Base-by-base conservation (phyloP, 2,797 vertebrate species). In the Spondyliosoma cantharus region DNA sequence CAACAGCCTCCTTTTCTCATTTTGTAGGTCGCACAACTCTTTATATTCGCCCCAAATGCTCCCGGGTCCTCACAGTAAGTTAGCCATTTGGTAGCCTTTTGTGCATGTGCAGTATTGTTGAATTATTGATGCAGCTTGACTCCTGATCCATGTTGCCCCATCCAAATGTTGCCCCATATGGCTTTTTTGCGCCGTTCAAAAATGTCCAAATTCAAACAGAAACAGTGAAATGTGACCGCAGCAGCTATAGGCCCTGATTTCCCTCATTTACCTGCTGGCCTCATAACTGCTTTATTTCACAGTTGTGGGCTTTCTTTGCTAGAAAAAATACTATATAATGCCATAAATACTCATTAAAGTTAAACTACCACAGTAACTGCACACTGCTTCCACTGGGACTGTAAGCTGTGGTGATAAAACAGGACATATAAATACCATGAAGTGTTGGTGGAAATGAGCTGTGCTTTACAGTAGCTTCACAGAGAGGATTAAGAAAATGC, bases 21-120 rank as follows among this genome's bases (percentile, higher is more conserved):
- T 74, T 79, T 75, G 32, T 62, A 64, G 81, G 52, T 74, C 69
- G 78, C 54, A 37, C 71, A 88, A 81, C 73, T 86, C 80, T 75
- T 43, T 57, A 4, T 45, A 2, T 42, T 80, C 45, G 7, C 22
- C 76, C 48, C 15, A 15, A 68, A 50, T 13, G 66, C 70, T 25
- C 25, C 48, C 42, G 22, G 43, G 4, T 74, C 48, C 24, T 68
- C 65, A 49, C 70, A 81, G 86, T 82, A 78, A 89, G 79, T 88
- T 54, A 3, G 42, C 63, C 52, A 19, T 6, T 20, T 13, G n/a
- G 48, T 29, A 24, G 69, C 70, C 46, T 54, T 81, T 81, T 88
- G 81, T 89, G 70, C 72, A 12, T 80, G 77, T 60, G 65, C 37
- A 52, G 3, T 54, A 32, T 24, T 42, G 27, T 37, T 89, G 60